Base-by-base conservation (phyloP, 2,113 vertebrate species). In the Paraplagusia blochii region DNA sequence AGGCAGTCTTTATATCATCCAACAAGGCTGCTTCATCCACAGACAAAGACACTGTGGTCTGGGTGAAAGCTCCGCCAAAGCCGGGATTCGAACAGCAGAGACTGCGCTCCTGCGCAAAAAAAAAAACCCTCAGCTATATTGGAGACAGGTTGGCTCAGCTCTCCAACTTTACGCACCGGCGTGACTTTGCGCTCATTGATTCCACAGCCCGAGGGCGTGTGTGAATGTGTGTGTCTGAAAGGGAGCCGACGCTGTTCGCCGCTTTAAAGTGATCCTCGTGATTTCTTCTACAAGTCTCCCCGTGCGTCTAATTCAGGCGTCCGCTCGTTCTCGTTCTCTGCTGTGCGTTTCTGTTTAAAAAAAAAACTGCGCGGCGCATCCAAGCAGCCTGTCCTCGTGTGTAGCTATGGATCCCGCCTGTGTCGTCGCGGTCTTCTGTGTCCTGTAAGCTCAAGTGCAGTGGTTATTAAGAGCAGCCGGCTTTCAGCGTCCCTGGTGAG, bases 21-120 rank as follows among this genome's bases (percentile, higher is more conserved):
- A 65, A 63, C 39, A 46, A 54, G 54, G 29, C 36, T 48, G 9
- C 56, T 58, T 62, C 50, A 53, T 70, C 67, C 71, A 50, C 40
- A 44, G 52, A 80, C 67, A 58, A 68, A 69, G 60, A 56, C 53
- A 64, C 66, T 61, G 17, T 38, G 62, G 64, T 62, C 19, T 49
- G 42, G 2, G 58, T 44, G 48, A 29, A 65, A 84, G 83, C 82
- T 83, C 63, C 55, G 19, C 40, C 38, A 43, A 36, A 53, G 17
- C 50, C 49, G 35, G 56, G 42, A 61, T 5, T 15, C 54, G 22
- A 29, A 29, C 47, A 46, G 19, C 54, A 51, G 56, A n/a, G 8
- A 5, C 14, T 14, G n/a, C 43, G n/a, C 12, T 44, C 14, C 43
- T 15, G 5, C n/a, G 14, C 7, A 44, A 9, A 16, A 17, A 17